Evolutionary conservation across 2,113 vertebrate genomes (phyloP).

Genomic region (Amphilophus citrinellus): DNA sequence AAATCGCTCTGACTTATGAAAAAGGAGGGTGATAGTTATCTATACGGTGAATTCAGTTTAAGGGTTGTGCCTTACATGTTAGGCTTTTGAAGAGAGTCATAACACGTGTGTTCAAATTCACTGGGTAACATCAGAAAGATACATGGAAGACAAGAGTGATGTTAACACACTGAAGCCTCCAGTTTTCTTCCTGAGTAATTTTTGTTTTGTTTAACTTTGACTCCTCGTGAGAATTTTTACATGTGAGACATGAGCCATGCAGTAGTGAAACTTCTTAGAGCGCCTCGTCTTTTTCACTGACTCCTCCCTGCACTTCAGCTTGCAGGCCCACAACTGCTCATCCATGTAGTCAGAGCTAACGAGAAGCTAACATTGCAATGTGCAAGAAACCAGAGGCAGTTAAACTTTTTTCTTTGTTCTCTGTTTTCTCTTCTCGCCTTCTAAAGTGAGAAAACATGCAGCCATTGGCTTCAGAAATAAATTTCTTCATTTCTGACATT

Average conservation of each 20-base stretch:
- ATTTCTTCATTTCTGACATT: constrained; percentile 49
- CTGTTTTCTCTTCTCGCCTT: neutral
- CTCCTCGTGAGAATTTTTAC: neutral
- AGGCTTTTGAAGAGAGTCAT: neutral
- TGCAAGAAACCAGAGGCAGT: constrained; percentile 6
- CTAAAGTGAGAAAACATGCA: constrained; percentile 49
- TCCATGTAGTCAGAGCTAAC: neutral
- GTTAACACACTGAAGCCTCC: neutral
- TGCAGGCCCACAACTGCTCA: neutral
- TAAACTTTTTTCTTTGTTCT: constrained; percentile 32
- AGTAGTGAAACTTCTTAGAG: constrained; percentile 38
- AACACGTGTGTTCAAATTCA: neutral
- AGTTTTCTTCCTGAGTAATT: neutral
- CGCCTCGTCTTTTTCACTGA: constrained; percentile 8
- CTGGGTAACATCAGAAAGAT: neutral
- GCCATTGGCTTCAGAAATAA: constrained; percentile 50
- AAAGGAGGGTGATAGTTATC: neutral
- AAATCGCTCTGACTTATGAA: constrained; percentile 16
- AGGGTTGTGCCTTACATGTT: neutral
- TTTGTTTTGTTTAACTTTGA: neutral
- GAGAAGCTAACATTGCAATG: neutral
- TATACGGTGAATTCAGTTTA: neutral
- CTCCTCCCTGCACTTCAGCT: constrained; percentile 30
- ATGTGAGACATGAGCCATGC: neutral
- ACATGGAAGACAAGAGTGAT: neutral